These are phyloP conservation scores for Cotesia chilonis DNA, from an alignment of 1,140 invertebrate species.

Conservation along the genomic window DNA sequence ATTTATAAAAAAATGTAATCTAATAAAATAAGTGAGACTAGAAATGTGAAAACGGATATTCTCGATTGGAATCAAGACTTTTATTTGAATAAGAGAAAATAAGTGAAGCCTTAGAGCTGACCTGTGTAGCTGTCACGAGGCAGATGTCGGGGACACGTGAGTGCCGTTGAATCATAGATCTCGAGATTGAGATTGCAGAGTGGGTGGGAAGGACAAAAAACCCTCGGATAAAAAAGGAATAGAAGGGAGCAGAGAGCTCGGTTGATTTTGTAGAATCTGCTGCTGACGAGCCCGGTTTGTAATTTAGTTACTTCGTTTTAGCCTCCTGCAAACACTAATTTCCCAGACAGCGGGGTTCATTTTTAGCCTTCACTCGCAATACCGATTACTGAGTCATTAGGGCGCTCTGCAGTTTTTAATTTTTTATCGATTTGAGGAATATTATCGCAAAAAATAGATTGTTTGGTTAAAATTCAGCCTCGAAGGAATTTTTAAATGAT, in stretches of 20 bases:
- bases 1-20: too few relatives aligned
- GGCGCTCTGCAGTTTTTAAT: too few relatives aligned
- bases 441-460: not conserved
- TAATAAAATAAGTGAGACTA: too few relatives aligned
- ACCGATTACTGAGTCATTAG: not conserved
- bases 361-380: not conserved
- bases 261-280: slow-evolving; percentile 48
- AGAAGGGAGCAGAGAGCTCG: slow-evolving; percentile 21
- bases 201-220: slow-evolving; percentile 36
- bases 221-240: slow-evolving; percentile 15
- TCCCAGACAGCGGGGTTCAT: slow-evolving; percentile 19
- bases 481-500: not conserved
- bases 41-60: too few relatives aligned
- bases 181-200: slow-evolving; percentile 55
- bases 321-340: slow-evolving; percentile 18
- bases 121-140: slow-evolving; percentile 43
- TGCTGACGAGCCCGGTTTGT: slow-evolving; percentile 51
- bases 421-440: too few relatives aligned
- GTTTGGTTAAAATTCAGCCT: too few relatives aligned
- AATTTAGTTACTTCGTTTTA: slow-evolving; percentile 52
- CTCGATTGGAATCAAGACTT: too few relatives aligned
- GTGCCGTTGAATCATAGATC: slow-evolving; percentile 57
- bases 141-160: slow-evolving; percentile 54
- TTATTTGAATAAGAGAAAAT: too few relatives aligned
- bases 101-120: too few relatives aligned